Conservation (phyloP, 2,113 vertebrate species). For the Vanacampus margaritifer region DNA sequence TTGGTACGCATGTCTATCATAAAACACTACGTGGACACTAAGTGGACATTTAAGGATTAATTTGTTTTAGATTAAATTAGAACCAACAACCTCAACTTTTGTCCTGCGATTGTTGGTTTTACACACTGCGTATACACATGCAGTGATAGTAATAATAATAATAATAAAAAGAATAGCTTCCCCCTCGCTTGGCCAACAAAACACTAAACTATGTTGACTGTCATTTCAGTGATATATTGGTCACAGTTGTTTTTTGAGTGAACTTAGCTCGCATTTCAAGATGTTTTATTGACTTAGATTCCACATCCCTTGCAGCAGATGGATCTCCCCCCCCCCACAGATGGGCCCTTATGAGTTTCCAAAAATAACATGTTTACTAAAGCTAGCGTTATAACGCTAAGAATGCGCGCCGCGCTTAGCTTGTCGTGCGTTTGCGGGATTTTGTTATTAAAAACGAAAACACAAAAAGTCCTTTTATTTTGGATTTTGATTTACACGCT, state of each 20-base stretch:
- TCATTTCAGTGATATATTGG: neutral
- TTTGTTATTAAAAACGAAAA: neutral
- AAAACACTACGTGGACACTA: too few species aligned
- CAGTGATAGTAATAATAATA: neutral
- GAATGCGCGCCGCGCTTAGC: neutral
- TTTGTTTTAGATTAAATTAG: neutral
- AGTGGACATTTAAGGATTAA: neutral
- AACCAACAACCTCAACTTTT: neutral
- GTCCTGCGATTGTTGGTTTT: neutral
- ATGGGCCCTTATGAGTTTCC: conserved; percentile 47
- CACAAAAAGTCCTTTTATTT: neutral
- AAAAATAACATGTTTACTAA: conserved; percentile 60
- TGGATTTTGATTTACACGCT: conserved; percentile 23
- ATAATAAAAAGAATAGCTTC: neutral
- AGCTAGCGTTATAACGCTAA: conserved; percentile 20
- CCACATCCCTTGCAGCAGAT: conserved; percentile 38
- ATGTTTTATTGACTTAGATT: conserved; percentile 44
- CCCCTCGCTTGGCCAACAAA: neutral
- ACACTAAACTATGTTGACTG: conserved; percentile 6
- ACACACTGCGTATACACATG: neutral
- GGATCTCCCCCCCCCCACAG: conserved; percentile 31
- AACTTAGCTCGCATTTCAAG: conserved; percentile 48
- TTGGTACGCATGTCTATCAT: too few species aligned
- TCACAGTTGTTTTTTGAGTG: conserved; percentile 35
- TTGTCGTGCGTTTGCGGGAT: neutral